phyloP scores from a whole-genome alignment of 2,797 vertebrate genomes.

The Sus cebifrons region DNA sequence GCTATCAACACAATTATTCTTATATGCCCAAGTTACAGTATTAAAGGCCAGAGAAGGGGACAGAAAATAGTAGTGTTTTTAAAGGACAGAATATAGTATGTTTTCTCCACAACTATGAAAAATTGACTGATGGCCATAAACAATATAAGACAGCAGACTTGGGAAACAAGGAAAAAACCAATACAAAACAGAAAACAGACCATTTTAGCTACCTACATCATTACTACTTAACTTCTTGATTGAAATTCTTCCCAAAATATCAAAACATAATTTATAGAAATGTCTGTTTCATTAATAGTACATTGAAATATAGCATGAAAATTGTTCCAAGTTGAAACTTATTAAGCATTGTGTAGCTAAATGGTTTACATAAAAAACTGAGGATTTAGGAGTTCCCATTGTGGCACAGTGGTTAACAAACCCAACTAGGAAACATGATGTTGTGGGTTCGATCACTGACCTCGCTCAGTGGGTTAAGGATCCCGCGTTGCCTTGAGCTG shows the following conservation, averaged over 20 bases:
- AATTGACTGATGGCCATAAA: background rate
- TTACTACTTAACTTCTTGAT: slow-evolving; percentile 18
- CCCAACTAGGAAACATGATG: no score
- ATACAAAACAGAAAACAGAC: background rate
- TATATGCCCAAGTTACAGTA: background rate
- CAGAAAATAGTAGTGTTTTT: background rate
- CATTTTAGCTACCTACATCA: background rate
- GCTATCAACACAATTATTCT: background rate
- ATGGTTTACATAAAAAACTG: background rate
- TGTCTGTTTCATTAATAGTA: background rate
- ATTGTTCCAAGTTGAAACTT: background rate
- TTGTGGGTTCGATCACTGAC: no score
- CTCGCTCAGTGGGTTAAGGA: no score
- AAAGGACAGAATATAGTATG: background rate
- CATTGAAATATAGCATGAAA: background rate
- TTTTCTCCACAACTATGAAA: slow-evolving; percentile 22
- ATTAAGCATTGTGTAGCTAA: background rate
- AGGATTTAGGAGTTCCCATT: background rate
- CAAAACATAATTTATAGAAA: background rate
- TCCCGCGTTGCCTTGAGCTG: no score
- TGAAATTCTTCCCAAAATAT: background rate
- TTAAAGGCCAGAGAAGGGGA: background rate
- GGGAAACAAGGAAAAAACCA: background rate
- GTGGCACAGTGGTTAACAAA: no score
- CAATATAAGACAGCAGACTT: background rate